Evolutionary conservation across 2,888 invertebrate genomes (phyloP).

Genomic region (Halocaridina rubra): DNA sequence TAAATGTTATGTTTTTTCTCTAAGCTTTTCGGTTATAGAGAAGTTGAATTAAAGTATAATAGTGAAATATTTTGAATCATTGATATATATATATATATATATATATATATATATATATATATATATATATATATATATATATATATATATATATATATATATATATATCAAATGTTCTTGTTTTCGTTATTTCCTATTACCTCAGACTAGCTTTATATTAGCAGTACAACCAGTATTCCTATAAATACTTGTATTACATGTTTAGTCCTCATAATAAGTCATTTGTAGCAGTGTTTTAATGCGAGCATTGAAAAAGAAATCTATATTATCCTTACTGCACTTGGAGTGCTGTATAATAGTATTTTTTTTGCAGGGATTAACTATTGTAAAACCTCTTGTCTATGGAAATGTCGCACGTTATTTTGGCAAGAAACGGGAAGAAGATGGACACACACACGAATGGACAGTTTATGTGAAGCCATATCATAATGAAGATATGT

Average conservation of each 20-base stretch:
- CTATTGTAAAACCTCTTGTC: constrained; percentile 92
- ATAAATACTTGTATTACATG: no score
- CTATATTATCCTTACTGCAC: neutral
- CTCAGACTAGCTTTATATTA: no score
- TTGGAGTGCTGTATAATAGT: neutral
- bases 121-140: neutral
- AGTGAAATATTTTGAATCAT: neutral
- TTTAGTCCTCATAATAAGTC: no score
- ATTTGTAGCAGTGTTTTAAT: no score
- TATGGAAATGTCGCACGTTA: constrained; percentile 96
- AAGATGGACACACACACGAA: constrained; percentile 98
- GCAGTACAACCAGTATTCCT: no score
- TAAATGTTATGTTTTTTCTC: no score
- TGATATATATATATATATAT: neutral
- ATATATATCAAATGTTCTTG: neutral
- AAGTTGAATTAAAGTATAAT: constrained; percentile 55
- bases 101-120: neutral
- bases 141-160: neutral
- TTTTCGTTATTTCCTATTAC: no score
- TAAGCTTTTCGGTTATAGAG: no score
- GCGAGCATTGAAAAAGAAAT: no score
- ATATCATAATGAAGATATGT: constrained; percentile 92
- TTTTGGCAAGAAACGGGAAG: constrained; percentile 95
- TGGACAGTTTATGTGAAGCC: constrained; percentile 98
- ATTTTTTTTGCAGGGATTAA: constrained; percentile 76